These are phyloP conservation scores for Oncorhynchus tshawytscha DNA, from an alignment of 2,113 vertebrate genomes.

Conservation along the genomic window DNA sequence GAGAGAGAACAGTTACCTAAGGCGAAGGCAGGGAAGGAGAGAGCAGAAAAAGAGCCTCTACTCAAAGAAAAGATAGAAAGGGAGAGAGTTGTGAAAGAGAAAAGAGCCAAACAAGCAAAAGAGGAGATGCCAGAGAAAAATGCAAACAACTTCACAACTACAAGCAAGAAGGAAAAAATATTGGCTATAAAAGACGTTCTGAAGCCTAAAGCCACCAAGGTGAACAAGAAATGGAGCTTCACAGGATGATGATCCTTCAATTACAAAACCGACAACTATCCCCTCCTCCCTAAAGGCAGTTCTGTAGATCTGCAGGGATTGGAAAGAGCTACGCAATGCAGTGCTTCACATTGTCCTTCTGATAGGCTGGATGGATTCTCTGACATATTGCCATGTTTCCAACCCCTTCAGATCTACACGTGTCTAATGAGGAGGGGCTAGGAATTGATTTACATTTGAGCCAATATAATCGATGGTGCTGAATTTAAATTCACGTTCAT, in stretches of 20 bases:
- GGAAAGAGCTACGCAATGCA: too few relatives aligned
- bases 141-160: background rate
- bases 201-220: slow-evolving; percentile 37
- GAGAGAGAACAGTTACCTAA: background rate
- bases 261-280: too few relatives aligned
- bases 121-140: slow-evolving; percentile 8
- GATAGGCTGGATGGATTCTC: background rate
- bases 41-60: background rate
- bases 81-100: background rate
- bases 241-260: background rate
- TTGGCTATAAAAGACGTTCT: slow-evolving; percentile 15
- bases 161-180: background rate
- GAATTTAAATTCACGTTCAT: background rate
- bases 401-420: too few relatives aligned
- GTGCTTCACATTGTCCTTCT: too few relatives aligned
- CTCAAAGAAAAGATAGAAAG: slow-evolving; percentile 19
- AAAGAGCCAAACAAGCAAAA: slow-evolving; percentile 4
- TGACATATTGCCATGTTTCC: too few relatives aligned
- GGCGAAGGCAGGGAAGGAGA: background rate
- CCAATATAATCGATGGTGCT: background rate
- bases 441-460: background rate
- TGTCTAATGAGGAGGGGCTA: too few relatives aligned
- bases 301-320: too few relatives aligned
- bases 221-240: slow-evolving; percentile 6
- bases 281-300: too few relatives aligned